Percentiles rank a stretch among this genome's conserved stretches.
Evolutionary conservation across 1,140 invertebrate species (phyloP).

Genomic region (Nephila pilipes): DNA sequence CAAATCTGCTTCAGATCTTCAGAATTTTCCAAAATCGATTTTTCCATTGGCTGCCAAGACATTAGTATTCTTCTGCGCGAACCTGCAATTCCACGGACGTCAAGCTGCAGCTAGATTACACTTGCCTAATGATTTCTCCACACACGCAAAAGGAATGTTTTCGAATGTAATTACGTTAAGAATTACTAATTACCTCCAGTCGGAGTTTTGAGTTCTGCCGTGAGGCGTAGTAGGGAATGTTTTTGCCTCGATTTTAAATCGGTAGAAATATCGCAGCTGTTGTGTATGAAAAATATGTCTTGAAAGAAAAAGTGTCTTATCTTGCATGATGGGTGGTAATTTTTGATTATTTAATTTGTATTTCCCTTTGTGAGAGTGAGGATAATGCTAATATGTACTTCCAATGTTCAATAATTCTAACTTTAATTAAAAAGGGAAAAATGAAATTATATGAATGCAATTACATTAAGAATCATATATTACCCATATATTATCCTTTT

Average conservation of each 20-base stretch:
- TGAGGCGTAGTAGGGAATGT: neutral
- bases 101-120: constrained; percentile 59
- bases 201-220: constrained; percentile 24
- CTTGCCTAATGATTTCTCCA: constrained; percentile 59
- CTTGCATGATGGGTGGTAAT: too few species aligned
- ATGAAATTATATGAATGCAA: constrained; percentile 63
- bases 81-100: constrained; percentile 36
- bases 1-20: constrained; percentile 34
- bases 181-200: constrained; percentile 63
- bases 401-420: too few species aligned
- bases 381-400: too few species aligned
- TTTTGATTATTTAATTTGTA: too few species aligned
- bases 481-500: too few species aligned
- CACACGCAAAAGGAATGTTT: constrained; percentile 71
- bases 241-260: too few species aligned
- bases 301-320: too few species aligned
- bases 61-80: constrained; percentile 56
- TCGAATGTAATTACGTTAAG: constrained; percentile 72
- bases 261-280: too few species aligned
- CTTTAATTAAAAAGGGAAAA: neutral
- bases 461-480: constrained; percentile 66
- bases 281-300: too few species aligned
- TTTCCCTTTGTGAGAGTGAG: too few species aligned
- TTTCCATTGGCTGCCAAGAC: constrained; percentile 22
- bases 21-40: constrained; percentile 58